These are phyloP conservation scores for Petrocephalus zakoni DNA, from an alignment of 2,113 vertebrate species.

Conservation along the genomic window DNA sequence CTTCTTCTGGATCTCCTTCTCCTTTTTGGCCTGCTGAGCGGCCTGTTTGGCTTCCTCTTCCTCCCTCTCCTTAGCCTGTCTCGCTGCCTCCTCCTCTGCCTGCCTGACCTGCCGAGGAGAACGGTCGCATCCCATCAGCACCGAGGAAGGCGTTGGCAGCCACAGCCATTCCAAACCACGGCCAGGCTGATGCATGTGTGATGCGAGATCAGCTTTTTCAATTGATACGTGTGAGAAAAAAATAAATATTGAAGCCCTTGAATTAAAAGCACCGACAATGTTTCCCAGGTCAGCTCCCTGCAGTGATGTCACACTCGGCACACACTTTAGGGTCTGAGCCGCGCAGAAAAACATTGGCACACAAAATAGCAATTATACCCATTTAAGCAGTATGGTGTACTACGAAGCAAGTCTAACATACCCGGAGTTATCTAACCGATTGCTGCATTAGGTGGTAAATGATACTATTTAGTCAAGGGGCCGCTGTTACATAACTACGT, in stretches of 20 bases:
- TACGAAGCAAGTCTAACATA: background rate
- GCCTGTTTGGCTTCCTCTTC: constrained; percentile 86
- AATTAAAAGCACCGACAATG: background rate
- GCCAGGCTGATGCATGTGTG: background rate
- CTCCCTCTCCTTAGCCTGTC: constrained; percentile 85
- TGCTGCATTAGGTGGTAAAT: background rate
- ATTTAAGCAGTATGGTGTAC: background rate
- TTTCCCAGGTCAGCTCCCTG: background rate
- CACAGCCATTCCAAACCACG: too few relatives aligned
- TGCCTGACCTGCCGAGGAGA: constrained; percentile 70
- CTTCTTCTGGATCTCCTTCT: constrained; percentile 97
- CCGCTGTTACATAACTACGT: background rate
- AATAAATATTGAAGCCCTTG: background rate
- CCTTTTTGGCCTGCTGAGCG: constrained; percentile 83
- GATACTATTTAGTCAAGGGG: background rate
- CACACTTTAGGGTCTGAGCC: background rate
- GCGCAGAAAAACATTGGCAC: background rate
- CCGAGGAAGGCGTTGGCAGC: background rate
- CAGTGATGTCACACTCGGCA: background rate
- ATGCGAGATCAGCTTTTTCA: background rate
- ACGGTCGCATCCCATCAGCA: background rate
- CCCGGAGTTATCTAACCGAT: background rate
- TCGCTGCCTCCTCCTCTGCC: constrained; percentile 81
- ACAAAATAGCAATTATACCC: background rate
- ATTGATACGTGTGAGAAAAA: background rate